phyloP scores from a whole-genome alignment of 2,113 vertebrate species.

The Xiphophorus hellerii region DNA sequence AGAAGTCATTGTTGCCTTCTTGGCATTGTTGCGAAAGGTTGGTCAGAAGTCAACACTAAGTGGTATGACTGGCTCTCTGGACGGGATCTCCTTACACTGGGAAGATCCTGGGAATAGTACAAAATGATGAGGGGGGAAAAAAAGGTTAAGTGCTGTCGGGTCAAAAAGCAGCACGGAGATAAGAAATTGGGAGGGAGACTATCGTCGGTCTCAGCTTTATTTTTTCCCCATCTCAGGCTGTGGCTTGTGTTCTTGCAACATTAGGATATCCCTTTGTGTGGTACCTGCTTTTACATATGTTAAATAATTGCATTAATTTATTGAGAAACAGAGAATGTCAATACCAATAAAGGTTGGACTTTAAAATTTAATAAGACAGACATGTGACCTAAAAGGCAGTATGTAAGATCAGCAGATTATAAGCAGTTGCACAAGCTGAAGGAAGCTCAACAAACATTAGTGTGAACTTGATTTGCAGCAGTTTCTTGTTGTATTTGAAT shows the following conservation, averaged over 20 bases:
- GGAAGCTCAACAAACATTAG: not conserved
- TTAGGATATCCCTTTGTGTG: not conserved
- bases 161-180: not conserved
- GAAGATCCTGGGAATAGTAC: conserved; percentile 54
- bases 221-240: not conserved
- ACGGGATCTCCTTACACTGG: conserved; percentile 66
- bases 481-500: not conserved
- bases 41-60: conserved; percentile 70
- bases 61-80: conserved; percentile 63
- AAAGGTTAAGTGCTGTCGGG: not conserved
- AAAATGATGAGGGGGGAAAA: not conserved
- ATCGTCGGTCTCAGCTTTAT: conserved; percentile 5
- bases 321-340: not conserved
- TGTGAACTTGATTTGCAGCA: not conserved
- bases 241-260: not conserved
- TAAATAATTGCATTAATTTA: not conserved
- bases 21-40: conserved; percentile 59
- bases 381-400: not conserved
- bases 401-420: not conserved
- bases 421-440: not conserved
- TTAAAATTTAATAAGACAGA: no score
- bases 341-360: no score
- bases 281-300: no score
- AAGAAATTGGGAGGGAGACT: not conserved
- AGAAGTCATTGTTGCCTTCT: conserved; percentile 63